Percentiles rank a stretch among this genome's conserved stretches.
Conservation (phyloP, 2,113 vertebrate species). For the Hoplias malabaricus region DNA sequence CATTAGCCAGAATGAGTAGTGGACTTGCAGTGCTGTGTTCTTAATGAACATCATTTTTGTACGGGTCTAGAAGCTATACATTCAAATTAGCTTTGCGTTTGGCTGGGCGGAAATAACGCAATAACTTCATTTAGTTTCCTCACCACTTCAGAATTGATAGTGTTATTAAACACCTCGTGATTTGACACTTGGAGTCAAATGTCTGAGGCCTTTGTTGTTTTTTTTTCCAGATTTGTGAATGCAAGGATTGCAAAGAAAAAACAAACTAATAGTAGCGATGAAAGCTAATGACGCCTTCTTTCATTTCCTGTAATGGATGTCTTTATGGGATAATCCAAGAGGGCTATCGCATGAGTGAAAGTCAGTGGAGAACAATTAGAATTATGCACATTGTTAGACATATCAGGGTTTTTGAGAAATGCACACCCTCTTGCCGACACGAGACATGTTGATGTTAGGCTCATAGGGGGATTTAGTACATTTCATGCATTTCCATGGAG, state of each 20-base stretch:
- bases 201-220: not conserved
- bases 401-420: not conserved
- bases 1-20: conserved; percentile 66
- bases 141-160: not conserved
- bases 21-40: conserved; percentile 46
- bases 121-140: conserved; percentile 1
- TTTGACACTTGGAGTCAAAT: not conserved
- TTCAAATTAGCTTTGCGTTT: conserved; percentile 32
- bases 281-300: not conserved
- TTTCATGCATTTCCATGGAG: no score
- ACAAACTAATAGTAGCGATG: not conserved
- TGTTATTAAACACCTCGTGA: conserved; percentile 1
- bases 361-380: not conserved
- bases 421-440: no score
- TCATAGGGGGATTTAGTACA: no score
- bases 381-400: not conserved
- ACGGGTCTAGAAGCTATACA: conserved; percentile 44
- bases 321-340: not conserved
- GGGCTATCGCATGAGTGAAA: not conserved
- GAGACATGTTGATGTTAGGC: no score
- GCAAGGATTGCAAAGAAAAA: not conserved
- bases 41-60: conserved; percentile 53
- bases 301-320: not conserved
- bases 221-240: not conserved
- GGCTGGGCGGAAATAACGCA: not conserved